Evolutionary conservation across 2,113 vertebrate species (phyloP).

Genomic region (Heterotis niloticus): DNA sequence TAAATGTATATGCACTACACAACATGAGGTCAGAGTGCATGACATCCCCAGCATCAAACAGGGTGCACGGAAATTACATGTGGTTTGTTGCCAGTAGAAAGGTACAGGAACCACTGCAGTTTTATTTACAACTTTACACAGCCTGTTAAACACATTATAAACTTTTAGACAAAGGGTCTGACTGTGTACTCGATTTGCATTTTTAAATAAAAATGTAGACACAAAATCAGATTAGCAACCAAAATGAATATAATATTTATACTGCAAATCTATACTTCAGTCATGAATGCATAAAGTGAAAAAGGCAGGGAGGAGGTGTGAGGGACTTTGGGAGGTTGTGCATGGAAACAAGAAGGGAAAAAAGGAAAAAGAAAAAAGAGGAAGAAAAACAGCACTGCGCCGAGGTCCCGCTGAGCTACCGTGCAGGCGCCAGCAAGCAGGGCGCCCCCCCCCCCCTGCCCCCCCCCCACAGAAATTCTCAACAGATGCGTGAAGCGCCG

Average conservation of each 20-base stretch:
- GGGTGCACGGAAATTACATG: too few species aligned
- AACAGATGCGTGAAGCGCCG: slow-evolving; percentile 75
- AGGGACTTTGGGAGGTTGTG: slow-evolving; percentile 34
- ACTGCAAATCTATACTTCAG: not conserved
- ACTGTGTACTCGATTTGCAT: slow-evolving; percentile 45
- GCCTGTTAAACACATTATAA: slow-evolving; percentile 45
- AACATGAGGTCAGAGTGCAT: too few species aligned
- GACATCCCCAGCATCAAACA: too few species aligned
- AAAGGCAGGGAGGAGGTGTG: slow-evolving; percentile 26
- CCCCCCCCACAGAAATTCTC: slow-evolving; percentile 64
- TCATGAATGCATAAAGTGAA: slow-evolving; percentile 44
- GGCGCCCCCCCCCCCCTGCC: slow-evolving; percentile 50
- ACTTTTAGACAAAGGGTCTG: too few species aligned
- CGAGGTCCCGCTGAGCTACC: slow-evolving; percentile 69
- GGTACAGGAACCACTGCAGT: too few species aligned
- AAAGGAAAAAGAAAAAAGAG: slow-evolving; percentile 54
- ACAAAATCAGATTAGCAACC: slow-evolving; percentile 54
- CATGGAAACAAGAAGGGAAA: slow-evolving; percentile 47
- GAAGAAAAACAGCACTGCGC: slow-evolving; percentile 58
- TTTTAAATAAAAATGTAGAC: slow-evolving; percentile 60
- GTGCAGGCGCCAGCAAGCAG: slow-evolving; percentile 68
- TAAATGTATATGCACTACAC: too few species aligned
- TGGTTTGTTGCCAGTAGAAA: too few species aligned
- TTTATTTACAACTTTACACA: too few species aligned
- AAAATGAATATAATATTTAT: slow-evolving; percentile 3